A percentile compares a stretch with the other conserved stretches of the same genome.
Evolutionary conservation across 2,113 vertebrate species (phyloP).

Genomic region (Pygathrix nemaeus): DNA sequence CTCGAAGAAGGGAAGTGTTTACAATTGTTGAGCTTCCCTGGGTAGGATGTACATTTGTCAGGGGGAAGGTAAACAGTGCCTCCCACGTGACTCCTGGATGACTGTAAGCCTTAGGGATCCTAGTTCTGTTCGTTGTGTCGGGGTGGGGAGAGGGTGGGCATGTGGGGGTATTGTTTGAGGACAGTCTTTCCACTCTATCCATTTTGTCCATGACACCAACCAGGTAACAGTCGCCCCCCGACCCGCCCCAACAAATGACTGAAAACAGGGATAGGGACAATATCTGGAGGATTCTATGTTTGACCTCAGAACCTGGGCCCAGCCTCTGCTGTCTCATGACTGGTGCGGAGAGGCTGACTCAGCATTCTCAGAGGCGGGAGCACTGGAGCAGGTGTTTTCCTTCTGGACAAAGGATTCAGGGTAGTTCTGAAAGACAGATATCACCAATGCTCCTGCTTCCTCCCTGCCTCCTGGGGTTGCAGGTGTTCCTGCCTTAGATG

Average conservation of each 20-base stretch:
- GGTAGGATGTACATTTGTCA: neutral
- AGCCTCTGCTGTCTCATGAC: neutral
- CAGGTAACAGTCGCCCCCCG: neutral
- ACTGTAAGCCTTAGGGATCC: neutral
- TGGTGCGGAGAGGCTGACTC: neutral
- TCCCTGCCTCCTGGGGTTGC: neutral
- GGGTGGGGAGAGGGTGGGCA: neutral
- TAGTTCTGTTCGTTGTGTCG: neutral
- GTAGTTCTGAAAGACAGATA: neutral
- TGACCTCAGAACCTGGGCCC: too few relatives aligned
- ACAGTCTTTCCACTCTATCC: neutral
- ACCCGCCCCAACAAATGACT: neutral
- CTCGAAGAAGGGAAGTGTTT: neutral
- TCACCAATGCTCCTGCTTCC: neutral
- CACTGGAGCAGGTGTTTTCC: too few relatives aligned
- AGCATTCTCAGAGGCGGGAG: neutral
- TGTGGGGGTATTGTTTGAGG: neutral
- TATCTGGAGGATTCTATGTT: neutral
- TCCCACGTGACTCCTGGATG: neutral
- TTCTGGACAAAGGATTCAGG: too few relatives aligned
- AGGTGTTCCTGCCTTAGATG: neutral
- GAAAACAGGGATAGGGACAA: neutral
- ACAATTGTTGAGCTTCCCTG: neutral
- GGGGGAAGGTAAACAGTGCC: neutral
- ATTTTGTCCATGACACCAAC: neutral